These are phyloP conservation scores for Micronisus gabar DNA, from an alignment of 2,113 vertebrate species.

Conservation along the genomic window DNA sequence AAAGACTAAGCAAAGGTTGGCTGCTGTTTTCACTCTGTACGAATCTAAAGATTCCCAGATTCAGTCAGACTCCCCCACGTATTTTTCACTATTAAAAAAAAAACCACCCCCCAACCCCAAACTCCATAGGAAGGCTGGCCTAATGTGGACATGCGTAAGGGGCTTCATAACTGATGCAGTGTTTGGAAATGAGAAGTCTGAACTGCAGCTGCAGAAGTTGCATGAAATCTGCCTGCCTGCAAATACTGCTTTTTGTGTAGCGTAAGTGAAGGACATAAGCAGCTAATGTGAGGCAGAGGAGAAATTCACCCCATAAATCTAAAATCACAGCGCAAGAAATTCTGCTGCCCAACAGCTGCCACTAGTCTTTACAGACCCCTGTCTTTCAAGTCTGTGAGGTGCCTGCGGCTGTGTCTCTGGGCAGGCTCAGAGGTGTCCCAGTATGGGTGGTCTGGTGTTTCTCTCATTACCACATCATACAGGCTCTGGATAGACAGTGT, in stretches of 20 bases:
- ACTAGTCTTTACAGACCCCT: not conserved
- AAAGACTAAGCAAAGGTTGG: not conserved
- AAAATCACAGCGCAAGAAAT: not conserved
- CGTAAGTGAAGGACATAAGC: not conserved
- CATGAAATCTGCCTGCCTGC: not conserved
- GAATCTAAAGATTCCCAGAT: not conserved
- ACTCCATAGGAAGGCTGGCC: not conserved
- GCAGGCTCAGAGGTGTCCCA: not conserved
- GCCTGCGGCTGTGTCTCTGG: not conserved
- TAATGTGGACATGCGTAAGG: accelerated
- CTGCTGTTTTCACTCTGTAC: not conserved
- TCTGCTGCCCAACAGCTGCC: not conserved
- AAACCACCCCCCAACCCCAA: too few species aligned
- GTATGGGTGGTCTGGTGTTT: not conserved
- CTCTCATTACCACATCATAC: not conserved
- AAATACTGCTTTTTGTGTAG: not conserved
- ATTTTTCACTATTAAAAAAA: not conserved
- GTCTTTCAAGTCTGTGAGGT: not conserved
- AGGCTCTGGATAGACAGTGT: not conserved
- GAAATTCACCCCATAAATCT: not conserved
- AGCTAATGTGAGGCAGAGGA: not conserved
- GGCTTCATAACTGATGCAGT: not conserved
- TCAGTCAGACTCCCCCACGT: not conserved
- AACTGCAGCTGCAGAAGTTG: not conserved
- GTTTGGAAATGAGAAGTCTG: not conserved